These are phyloP conservation scores for Bedellia somnulentella DNA, from an alignment of 2,888 invertebrate species.

Conservation along the genomic window DNA sequence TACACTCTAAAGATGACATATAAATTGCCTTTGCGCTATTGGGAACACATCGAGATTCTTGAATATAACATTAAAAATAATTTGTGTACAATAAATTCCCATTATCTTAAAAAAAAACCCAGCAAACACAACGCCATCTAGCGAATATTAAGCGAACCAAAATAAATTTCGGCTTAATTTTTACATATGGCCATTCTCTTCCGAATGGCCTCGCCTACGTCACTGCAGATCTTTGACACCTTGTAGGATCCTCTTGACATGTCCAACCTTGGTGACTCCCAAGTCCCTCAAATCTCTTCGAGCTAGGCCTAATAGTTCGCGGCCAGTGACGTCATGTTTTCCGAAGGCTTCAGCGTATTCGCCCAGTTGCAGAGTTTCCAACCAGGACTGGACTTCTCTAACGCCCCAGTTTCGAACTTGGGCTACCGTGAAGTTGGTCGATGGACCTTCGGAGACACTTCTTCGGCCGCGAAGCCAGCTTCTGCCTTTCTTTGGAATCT, in stretches of 20 bases:
- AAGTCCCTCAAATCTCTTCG: conserved; percentile 86
- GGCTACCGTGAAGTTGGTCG: conserved; percentile 19
- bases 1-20: too few species aligned
- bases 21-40: too few species aligned
- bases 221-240: conserved; percentile 79
- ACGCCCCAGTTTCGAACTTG: conserved; percentile 73
- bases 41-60: too few species aligned
- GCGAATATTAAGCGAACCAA: too few species aligned
- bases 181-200: conserved; percentile 39
- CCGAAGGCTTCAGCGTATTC: conserved; percentile 92
- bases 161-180: too few species aligned
- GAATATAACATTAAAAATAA: too few species aligned
- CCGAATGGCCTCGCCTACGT: conserved; percentile 51
- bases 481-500: conserved; percentile 39
- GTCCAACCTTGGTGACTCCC: conserved; percentile 93
- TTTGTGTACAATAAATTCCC: too few species aligned
- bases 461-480: conserved; percentile 43
- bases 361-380: conserved; percentile 83
- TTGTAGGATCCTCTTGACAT: conserved; percentile 91
- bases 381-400: conserved; percentile 88
- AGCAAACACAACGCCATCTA: too few species aligned
- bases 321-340: conserved; percentile 88
- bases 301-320: conserved; percentile 84
- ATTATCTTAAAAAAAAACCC: too few species aligned
- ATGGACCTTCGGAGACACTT: conserved; percentile 35